These are phyloP conservation scores for Camponotus vicinus DNA, from an alignment of 1,140 invertebrate genomes.

Conservation along the genomic window DNA sequence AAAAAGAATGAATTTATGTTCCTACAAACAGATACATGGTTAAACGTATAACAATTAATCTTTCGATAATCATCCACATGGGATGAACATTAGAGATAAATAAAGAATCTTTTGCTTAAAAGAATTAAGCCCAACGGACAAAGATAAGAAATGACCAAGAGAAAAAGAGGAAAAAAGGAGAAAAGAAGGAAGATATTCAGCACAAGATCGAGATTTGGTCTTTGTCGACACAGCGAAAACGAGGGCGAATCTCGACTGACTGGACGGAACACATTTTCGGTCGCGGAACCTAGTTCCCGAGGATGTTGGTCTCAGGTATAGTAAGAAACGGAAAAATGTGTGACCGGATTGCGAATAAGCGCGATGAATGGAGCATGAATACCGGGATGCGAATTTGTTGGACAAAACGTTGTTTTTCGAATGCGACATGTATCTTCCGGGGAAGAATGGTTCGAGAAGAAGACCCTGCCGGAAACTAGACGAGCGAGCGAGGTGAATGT, in stretches of 20 bases:
- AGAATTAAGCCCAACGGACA: constrained; percentile 18
- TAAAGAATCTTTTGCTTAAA: constrained; percentile 18
- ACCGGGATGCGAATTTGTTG: constrained; percentile 1
- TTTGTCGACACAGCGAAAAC: constrained; percentile 30
- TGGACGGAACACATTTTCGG: not conserved
- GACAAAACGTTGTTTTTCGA: constrained; percentile 35
- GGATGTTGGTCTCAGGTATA: not conserved
- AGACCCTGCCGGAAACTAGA: not conserved
- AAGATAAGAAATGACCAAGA: not conserved
- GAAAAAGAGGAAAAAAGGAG: not conserved
- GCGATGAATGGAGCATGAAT: constrained; percentile 40
- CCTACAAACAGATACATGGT: not conserved
- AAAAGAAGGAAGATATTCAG: not conserved
- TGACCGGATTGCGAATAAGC: constrained; percentile 49
- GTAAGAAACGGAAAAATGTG: constrained; percentile 37
- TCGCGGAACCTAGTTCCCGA: not conserved
- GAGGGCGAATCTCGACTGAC: constrained; percentile 2
- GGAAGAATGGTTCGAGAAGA: constrained; percentile 3
- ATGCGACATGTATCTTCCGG: constrained; percentile 14
- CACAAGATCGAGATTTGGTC: not conserved
- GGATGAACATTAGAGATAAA: constrained; percentile 2
- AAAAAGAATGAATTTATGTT: not conserved
- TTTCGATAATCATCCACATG: not conserved
- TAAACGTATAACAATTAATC: not conserved
- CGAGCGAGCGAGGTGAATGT: constrained; percentile 23